A percentile compares a stretch with the other conserved stretches of the same genome.
Evolutionary conservation across 2,797 vertebrate genomes (phyloP).

Genomic region (Smutsia gigantea): DNA sequence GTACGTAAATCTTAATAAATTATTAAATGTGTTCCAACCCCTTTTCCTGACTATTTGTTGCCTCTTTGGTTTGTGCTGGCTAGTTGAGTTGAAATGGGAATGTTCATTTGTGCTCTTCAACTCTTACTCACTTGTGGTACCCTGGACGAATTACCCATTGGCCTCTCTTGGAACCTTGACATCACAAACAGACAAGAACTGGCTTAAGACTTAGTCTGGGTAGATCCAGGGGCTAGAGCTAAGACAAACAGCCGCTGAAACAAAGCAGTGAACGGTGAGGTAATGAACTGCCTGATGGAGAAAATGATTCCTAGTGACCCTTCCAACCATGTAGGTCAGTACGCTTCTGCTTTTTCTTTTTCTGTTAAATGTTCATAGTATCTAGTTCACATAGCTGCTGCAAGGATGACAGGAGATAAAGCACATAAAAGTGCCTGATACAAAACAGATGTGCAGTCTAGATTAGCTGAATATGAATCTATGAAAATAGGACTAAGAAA

Average conservation of each 20-base stretch:
- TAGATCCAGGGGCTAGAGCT: not conserved
- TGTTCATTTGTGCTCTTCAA: not conserved
- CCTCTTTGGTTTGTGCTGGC: not conserved
- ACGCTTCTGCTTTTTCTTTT: not conserved
- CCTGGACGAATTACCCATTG: not conserved
- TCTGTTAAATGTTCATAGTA: not conserved
- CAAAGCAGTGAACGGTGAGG: not conserved
- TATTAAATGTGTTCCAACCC: not conserved
- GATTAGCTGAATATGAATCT: not conserved
- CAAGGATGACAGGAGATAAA: not conserved
- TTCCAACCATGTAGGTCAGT: not conserved
- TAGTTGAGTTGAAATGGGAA: not conserved
- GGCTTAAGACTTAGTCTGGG: not conserved
- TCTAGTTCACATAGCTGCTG: not conserved
- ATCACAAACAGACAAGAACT: slow-evolving; percentile 6
- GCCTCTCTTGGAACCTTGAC: not conserved
- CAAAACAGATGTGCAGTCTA: not conserved
- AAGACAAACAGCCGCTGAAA: not conserved
- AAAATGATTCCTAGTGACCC: not conserved
- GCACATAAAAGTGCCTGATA: not conserved
- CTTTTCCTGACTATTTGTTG: not conserved
- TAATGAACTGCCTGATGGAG: not conserved
- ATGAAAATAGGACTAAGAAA: not conserved
- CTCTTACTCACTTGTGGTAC: not conserved
- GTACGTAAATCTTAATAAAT: slow-evolving; percentile 13